Base-by-base conservation (phyloP, 1,140 invertebrate species). In the Drosophila azteca region DNA sequence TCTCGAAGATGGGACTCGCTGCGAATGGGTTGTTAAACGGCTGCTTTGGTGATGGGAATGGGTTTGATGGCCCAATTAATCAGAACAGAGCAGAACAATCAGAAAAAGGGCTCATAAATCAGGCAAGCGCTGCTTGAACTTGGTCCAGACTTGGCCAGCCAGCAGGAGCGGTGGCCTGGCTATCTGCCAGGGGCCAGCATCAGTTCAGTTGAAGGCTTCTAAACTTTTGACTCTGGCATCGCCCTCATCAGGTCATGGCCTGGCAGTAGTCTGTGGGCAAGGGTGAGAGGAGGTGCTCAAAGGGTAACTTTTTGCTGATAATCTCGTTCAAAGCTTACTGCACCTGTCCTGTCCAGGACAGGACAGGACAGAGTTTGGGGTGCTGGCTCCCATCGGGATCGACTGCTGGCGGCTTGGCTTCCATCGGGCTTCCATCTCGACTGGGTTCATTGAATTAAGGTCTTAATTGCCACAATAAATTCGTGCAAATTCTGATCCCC, bases 401-500 rank as follows among this genome's bases (percentile, higher is more conserved):
- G 45, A 8, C 53, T 11, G 26, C 22, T 35, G 17, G 17, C 17
- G 24, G 24, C 24, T 24, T 5, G 45, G 43, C 9, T 31, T 22
- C 13, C 15, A 43, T 20, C 48, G 39, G 50, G 29, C 26, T 39
- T 20, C 17, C 17, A 20, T 20, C 13, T 45, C 35, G 73, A 49
- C 13, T 46, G 53, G 70, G 64, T 65, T 88, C 83, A 87, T 87
- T 79, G 71, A 87, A 87, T 87, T 87, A 88, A 77, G 64, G 41
- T 43, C 83, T 88, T 87, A 87, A 87, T 87, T 87, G 83, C 83
- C 43, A 58, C 67, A 88, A 87, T 87, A 88, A 87, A 88, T 88
- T 88, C 68, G 75, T 76, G 57, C 82, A 87, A 69, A 81, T 87
- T 82, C 59, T 49, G 51, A 48, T 48, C 58, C 66, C 17, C 60